These are phyloP conservation scores for Acinonyx jubatus DNA, from an alignment of 2,113 vertebrate genomes.

Conservation along the genomic window DNA sequence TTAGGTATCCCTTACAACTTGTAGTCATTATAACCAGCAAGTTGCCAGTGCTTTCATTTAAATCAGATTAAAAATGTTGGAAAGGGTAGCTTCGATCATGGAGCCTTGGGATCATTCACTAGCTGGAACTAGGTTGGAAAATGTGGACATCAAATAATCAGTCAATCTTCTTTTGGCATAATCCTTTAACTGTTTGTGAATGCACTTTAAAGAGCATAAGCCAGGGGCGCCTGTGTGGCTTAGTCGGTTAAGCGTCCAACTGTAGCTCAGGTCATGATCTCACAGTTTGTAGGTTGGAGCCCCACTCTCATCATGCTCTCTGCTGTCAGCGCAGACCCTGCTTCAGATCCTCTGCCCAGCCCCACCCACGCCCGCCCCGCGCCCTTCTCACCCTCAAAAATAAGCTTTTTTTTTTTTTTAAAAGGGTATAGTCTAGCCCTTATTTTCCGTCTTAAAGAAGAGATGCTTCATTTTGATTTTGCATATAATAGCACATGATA, in stretches of 20 bases:
- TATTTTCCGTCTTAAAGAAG: not conserved
- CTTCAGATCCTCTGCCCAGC: too few relatives aligned
- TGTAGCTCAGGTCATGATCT: too few relatives aligned
- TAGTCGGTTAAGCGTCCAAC: too few relatives aligned
- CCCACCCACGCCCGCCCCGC: too few relatives aligned
- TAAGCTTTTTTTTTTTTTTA: too few relatives aligned
- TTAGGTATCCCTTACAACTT: not conserved
- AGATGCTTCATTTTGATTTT: constrained; percentile 23
- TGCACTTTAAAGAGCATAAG: not conserved
- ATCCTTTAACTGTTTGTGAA: not conserved
- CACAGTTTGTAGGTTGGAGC: too few relatives aligned
- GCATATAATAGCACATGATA: not conserved
- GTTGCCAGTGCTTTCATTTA: not conserved
- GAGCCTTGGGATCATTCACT: not conserved
- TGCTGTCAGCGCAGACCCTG: too few relatives aligned
- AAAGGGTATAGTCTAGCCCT: not conserved
- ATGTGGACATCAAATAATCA: not conserved
- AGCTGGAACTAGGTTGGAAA: not conserved
- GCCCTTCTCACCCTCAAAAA: too few relatives aligned
- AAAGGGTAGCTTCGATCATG: not conserved
- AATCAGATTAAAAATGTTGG: not conserved
- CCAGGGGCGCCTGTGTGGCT: not conserved
- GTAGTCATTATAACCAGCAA: not conserved
- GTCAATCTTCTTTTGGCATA: not conserved
- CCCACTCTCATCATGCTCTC: too few relatives aligned